A percentile compares a stretch with the other conserved stretches of the same genome.
Conservation (phyloP, 1,140 invertebrate species). For the Drosophila kurseongensis region DNA sequence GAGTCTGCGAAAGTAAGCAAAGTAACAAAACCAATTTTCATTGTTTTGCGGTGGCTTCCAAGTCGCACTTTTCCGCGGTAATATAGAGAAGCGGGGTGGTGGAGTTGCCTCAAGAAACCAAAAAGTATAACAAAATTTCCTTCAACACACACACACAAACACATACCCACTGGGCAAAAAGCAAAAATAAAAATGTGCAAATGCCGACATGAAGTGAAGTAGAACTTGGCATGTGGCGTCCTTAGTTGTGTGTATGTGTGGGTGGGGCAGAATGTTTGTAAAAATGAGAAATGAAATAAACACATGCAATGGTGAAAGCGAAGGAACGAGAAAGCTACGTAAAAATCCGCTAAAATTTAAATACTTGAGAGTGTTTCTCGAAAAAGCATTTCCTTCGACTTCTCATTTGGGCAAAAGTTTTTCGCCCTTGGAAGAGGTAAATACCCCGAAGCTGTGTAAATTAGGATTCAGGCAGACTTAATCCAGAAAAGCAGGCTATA, state of each 20-base stretch:
- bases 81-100: background rate
- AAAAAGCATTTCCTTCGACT: constrained; percentile 18
- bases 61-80: constrained; percentile 23
- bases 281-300: constrained; percentile 72
- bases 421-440: constrained; percentile 19
- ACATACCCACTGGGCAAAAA: constrained; percentile 9
- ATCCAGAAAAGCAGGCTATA: constrained; percentile 25
- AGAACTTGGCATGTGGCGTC: constrained; percentile 55
- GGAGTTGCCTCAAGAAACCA: constrained; percentile 46
- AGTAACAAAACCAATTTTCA: constrained; percentile 81
- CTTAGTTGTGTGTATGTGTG: constrained; percentile 7
- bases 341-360: constrained; percentile 40
- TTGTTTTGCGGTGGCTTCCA: constrained; percentile 74
- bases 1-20: constrained; percentile 58
- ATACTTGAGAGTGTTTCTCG: constrained; percentile 26
- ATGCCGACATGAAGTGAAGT: constrained; percentile 70
- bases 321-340: constrained; percentile 20
- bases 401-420: constrained; percentile 31
- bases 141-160: constrained; percentile 37
- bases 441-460: constrained; percentile 35
- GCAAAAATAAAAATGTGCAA: constrained; percentile 53
- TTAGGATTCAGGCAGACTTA: constrained; percentile 40
- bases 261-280: constrained; percentile 26
- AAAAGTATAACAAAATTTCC: constrained; percentile 75
- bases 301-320: constrained; percentile 57